A percentile compares a stretch with the other conserved stretches of the same genome.
phyloP scores from a whole-genome alignment of 1,140 invertebrate species.

The Subanguina moxae region DNA sequence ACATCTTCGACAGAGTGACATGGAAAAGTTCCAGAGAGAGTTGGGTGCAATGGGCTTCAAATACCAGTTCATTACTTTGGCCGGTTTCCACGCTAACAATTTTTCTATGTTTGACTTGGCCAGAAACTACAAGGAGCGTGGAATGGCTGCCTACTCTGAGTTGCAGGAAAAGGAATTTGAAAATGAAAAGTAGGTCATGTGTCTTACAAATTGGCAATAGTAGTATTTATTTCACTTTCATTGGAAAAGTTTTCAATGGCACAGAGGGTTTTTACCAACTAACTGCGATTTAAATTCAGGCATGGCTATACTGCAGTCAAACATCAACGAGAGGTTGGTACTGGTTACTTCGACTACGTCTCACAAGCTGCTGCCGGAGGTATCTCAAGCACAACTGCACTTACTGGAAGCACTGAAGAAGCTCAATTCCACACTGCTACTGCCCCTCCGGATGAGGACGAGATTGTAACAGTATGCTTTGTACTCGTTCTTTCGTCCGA shows the following conservation, averaged over 20 bases:
- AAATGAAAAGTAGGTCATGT: constrained; percentile 53
- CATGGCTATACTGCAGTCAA: constrained; percentile 61
- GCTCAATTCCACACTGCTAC: constrained; percentile 60
- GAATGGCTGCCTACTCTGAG: constrained; percentile 60
- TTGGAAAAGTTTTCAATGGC: too few relatives aligned
- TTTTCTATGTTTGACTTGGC: constrained; percentile 60
- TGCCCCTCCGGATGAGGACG: constrained; percentile 54
- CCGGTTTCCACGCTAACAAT: constrained; percentile 61
- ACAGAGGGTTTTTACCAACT: constrained; percentile 6
- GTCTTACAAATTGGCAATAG: too few relatives aligned
- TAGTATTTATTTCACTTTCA: too few relatives aligned
- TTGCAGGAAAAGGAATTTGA: constrained; percentile 60
- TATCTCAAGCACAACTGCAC: constrained; percentile 56
- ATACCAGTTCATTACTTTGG: constrained; percentile 61
- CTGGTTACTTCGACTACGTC: constrained; percentile 60
- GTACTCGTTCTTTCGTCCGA: neutral
- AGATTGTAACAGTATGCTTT: constrained; percentile 52
- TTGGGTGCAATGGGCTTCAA: constrained; percentile 61
- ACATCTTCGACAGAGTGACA: constrained; percentile 55
- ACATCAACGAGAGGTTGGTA: constrained; percentile 61
- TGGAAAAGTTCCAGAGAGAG: constrained; percentile 61
- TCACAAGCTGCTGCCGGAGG: constrained; percentile 58
- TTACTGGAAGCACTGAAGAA: constrained; percentile 60
- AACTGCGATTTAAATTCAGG: constrained; percentile 24
- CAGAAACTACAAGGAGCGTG: constrained; percentile 52